phyloP scores from a whole-genome alignment of 2,888 invertebrate species.

The Chloroclysta siterata region DNA sequence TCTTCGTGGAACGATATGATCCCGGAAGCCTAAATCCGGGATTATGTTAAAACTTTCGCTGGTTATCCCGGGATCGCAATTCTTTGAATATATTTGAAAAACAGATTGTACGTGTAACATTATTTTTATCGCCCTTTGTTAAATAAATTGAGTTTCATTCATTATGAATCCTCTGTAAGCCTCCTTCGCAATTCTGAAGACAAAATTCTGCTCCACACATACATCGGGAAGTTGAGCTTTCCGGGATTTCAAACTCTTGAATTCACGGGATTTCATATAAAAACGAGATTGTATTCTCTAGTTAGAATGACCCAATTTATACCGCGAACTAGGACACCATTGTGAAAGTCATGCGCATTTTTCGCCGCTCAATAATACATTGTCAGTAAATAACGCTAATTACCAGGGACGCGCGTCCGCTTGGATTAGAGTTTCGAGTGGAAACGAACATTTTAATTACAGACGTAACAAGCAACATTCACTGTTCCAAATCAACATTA shows the following conservation, averaged over 20 bases:
- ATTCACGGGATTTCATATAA: neutral
- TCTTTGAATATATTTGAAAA: neutral
- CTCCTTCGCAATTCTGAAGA: neutral
- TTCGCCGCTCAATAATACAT: constrained; percentile 35
- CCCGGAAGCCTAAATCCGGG: neutral
- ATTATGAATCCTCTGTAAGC: neutral
- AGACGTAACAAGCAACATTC: constrained; percentile 7
- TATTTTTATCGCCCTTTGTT: neutral
- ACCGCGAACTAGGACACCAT: constrained; percentile 55
- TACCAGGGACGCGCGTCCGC: constrained; percentile 12
- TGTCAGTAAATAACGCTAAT: constrained; percentile 28
- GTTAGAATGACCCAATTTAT: constrained; percentile 58
- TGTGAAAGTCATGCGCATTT: constrained; percentile 42
- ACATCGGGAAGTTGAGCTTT: neutral
- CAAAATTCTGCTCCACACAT: neutral
- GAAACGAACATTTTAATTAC: constrained; percentile 22
- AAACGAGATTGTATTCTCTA: constrained; percentile 5
- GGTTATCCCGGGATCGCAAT: neutral
- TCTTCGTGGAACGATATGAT: constrained; percentile 36
- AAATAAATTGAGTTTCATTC: neutral
- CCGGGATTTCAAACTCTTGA: neutral
- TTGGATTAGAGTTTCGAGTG: constrained; percentile 16
- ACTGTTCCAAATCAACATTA: neutral
- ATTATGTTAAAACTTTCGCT: neutral
- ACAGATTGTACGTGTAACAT: neutral